These are phyloP conservation scores for Melipona bicolor DNA, from an alignment of 2,888 invertebrate species.

Conservation along the genomic window DNA sequence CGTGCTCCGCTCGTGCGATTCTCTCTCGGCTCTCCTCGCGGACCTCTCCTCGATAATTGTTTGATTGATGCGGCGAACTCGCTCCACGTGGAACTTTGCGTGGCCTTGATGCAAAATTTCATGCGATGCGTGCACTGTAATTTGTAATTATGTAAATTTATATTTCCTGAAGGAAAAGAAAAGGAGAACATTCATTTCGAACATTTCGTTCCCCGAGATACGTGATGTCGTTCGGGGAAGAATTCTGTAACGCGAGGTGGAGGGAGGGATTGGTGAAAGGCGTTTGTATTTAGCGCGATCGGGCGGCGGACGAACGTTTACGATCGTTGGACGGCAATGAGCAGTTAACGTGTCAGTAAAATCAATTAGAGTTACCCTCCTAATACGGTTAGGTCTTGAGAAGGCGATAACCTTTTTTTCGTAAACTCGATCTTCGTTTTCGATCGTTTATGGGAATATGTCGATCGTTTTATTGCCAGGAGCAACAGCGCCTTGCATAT, in stretches of 20 bases:
- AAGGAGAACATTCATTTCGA: not conserved
- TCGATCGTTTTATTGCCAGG: slow-evolving; percentile 49
- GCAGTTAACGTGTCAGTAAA: slow-evolving; percentile 80
- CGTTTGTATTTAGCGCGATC: slow-evolving; percentile 24
- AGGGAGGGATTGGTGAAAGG: not conserved
- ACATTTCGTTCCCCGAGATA: not conserved
- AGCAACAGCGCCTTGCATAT: not conserved
- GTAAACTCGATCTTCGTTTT: slow-evolving; percentile 51
- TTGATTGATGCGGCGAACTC: not conserved
- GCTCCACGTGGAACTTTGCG: not conserved
- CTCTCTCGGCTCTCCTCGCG: no score
- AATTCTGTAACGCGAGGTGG: not conserved
- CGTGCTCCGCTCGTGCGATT: not conserved
- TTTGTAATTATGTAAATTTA: not conserved
- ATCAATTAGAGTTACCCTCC: slow-evolving; percentile 78
- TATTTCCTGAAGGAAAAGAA: not conserved
- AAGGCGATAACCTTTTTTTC: slow-evolving; percentile 66
- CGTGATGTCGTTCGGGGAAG: not conserved
- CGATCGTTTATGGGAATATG: slow-evolving; percentile 49
- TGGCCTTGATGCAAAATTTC: no score
- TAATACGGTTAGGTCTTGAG: slow-evolving; percentile 63
- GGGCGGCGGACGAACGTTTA: slow-evolving; percentile 58
- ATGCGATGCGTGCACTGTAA: not conserved
- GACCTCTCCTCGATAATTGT: slow-evolving; percentile 4
- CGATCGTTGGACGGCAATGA: slow-evolving; percentile 74